Evolutionary conservation across 2,797 vertebrate species (phyloP), one percentile per base, ranked within the genome.

Genomic region (Poeciliopsis gracilis): DNA sequence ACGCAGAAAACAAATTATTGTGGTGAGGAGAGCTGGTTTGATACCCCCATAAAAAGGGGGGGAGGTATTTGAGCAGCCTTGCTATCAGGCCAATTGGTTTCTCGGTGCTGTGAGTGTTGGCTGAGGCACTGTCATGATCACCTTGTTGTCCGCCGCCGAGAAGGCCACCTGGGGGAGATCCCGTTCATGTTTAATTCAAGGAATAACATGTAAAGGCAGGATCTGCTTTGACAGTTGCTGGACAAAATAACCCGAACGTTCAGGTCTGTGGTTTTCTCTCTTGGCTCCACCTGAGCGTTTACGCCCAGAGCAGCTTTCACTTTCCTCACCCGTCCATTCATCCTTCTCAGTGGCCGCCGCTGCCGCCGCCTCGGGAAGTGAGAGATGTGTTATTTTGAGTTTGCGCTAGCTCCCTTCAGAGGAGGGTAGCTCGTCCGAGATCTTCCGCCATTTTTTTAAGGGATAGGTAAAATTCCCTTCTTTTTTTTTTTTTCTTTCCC

Each of bases 321-420:
- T 76, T 75, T 81, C 83, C 78, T 86, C 84, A 84, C 63, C 77
- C 61, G 59, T 87, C 83, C 61, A 75, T 84, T 83, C 61, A 73
- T 86, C 82, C 77, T 67, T 63, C 57, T 88, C 83, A 75, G 63
- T 87, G 71, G 72, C 73, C 83, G 61, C 15, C 11, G 76, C 18
- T 51, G 20, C 23, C 1, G 49, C 7, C 28, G 71, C 88, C 82
- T 75, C 53, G 76, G 75, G 79, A 79, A 72, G 25, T 72, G 66
- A 80, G 66, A 81, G 74, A 78, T 8, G 77, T 87, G 88, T 72
- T 89, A 86, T 92, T 87, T 82, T 16, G 79, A 41, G 70, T 77
- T 63, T 25, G 47, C 9, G 16, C 46, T 10, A 2, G 25, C 51
- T 78, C 73, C 70, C 53, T 36, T 57, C 67, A 25, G 28, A 66